Conservation (phyloP, 1,140 invertebrate genomes). For the Magallana angulata region DNA sequence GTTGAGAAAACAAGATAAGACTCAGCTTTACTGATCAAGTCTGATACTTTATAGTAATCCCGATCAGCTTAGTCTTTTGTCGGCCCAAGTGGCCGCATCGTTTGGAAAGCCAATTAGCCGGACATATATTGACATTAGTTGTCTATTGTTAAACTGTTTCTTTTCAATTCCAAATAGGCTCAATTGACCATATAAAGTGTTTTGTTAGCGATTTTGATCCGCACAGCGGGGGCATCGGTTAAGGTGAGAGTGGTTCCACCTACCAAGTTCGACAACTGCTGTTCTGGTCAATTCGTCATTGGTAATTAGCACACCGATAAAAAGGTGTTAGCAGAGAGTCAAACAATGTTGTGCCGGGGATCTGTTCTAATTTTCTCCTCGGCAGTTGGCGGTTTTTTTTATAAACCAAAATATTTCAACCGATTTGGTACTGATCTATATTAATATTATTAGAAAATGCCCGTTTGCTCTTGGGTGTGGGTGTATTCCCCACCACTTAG, state of each 20-base stretch:
- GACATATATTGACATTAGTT: slow-evolving; percentile 58
- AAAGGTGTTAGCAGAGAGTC: neutral
- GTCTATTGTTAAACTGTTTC: slow-evolving; percentile 47
- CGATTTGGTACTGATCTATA: no score
- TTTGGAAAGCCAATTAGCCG: slow-evolving; percentile 49
- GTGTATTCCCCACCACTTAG: neutral
- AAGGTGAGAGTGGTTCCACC: neutral
- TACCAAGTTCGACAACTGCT: slow-evolving; percentile 7
- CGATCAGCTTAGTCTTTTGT: neutral
- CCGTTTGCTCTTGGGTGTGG: no score
- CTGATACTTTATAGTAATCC: neutral
- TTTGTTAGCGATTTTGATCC: slow-evolving; percentile 54
- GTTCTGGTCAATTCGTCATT: slow-evolving; percentile 23
- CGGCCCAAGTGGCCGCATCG: neutral
- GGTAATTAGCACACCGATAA: slow-evolving; percentile 17
- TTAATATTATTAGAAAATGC: no score
- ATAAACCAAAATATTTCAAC: no score
- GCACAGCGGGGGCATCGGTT: slow-evolving; percentile 35
- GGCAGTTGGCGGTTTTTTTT: no score
- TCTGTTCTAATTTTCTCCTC: no score
- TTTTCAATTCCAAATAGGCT: slow-evolving; percentile 50
- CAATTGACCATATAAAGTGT: slow-evolving; percentile 56
- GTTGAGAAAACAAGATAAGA: neutral
- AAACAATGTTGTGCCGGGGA: no score
- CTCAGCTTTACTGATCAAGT: neutral